Conservation (phyloP, 2,888 invertebrate species). For the Napeogenes inachia region DNA sequence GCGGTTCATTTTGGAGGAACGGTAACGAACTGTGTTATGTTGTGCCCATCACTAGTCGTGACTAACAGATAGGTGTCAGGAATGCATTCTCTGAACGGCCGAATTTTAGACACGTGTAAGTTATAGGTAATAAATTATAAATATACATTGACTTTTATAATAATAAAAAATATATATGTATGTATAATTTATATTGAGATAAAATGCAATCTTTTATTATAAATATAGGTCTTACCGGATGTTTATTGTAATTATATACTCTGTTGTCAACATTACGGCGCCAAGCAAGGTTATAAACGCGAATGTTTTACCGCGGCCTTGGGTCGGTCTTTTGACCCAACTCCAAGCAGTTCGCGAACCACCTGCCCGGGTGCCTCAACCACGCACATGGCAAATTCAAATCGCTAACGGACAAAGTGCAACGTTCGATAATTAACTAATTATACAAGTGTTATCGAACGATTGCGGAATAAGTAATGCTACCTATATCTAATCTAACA, state of each 20-base stretch:
- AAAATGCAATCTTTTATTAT: too few relatives aligned
- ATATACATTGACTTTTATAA: background rate
- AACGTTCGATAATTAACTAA: constrained; percentile 18
- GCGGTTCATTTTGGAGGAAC: too few relatives aligned
- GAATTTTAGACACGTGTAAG: constrained; percentile 2
- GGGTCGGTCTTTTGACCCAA: constrained; percentile 67
- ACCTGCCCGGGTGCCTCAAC: constrained; percentile 62
- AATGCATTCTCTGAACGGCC: too few relatives aligned
- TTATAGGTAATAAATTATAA: background rate
- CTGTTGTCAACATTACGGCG: constrained; percentile 38
- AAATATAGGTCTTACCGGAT: constrained; percentile 11
- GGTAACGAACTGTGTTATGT: too few relatives aligned
- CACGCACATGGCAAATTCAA: constrained; percentile 37
- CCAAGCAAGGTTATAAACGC: constrained; percentile 56
- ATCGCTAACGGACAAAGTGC: constrained; percentile 36
- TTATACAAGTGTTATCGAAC: constrained; percentile 4
- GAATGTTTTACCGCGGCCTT: constrained; percentile 62
- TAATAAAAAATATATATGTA: too few relatives aligned
- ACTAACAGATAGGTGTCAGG: too few relatives aligned
- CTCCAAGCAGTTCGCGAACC: constrained; percentile 39
- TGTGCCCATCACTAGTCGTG: too few relatives aligned
- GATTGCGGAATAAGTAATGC: constrained; percentile 2
- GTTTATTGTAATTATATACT: constrained; percentile 15
- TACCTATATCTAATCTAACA: background rate
- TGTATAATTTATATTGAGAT: too few relatives aligned